Evolutionary conservation across 2,888 invertebrate species (phyloP).

Genomic region (Dicranocentrus wangi): DNA sequence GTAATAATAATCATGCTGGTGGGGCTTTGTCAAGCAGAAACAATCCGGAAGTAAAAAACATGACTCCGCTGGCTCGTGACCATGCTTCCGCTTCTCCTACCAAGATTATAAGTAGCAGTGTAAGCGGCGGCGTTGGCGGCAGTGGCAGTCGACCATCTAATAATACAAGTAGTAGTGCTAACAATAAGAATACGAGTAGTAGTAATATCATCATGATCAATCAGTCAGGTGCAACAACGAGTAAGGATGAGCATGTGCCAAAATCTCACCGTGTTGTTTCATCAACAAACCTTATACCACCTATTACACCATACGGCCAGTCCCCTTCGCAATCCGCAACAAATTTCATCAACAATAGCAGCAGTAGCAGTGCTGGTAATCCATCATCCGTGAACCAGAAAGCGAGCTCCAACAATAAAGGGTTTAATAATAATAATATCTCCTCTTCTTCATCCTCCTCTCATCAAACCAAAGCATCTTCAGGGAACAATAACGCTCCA

Average conservation of each 20-base stretch:
- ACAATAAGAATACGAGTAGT: conserved; percentile 43
- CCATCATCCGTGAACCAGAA: conserved; percentile 58
- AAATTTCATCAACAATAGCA: conserved; percentile 27
- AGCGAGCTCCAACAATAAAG: conserved; percentile 43
- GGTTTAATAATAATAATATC: no score
- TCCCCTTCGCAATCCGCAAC: conserved; percentile 32
- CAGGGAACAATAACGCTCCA: conserved; percentile 1
- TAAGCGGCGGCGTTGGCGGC: conserved; percentile 3
- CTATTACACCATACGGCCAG: conserved; percentile 54
- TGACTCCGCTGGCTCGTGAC: conserved; percentile 60
- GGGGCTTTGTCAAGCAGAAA: conserved; percentile 58
- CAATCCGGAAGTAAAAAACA: conserved; percentile 59
- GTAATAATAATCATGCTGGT: no score
- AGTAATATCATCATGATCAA: conserved; percentile 63
- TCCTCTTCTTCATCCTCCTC: conserved; percentile 53
- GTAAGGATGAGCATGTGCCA: conserved; percentile 61
- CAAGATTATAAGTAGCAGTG: conserved; percentile 23
- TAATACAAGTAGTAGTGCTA: conserved; percentile 27
- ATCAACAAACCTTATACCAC: conserved; percentile 49
- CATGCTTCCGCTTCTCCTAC: conserved; percentile 57
- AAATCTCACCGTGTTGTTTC: conserved; percentile 60
- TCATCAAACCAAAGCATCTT: conserved; percentile 47
- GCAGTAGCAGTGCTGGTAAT: conserved; percentile 42
- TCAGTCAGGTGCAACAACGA: conserved; percentile 60
- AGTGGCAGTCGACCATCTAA: conserved; percentile 42